A percentile compares a stretch with the other conserved stretches of the same genome.
Conservation (phyloP, 1,140 invertebrate genomes). For the Cataglyphis hispanica region DNA sequence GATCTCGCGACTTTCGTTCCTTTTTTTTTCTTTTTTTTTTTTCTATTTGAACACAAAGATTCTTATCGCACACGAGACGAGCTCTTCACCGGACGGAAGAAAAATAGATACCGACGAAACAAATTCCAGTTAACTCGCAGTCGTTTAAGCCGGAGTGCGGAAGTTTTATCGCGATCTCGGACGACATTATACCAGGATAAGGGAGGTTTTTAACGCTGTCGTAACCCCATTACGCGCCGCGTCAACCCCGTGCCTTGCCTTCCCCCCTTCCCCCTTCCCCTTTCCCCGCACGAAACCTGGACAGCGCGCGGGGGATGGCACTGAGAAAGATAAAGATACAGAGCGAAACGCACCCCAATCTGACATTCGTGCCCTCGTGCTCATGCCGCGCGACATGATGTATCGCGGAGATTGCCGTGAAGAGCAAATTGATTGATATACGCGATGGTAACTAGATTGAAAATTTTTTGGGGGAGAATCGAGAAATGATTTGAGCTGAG, state of each 20-base stretch:
- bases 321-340: conserved; percentile 63
- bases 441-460: background rate
- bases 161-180: conserved; percentile 73
- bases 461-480: conserved; percentile 2
- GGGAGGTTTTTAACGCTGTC: conserved; percentile 73
- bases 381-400: conserved; percentile 16
- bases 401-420: conserved; percentile 20
- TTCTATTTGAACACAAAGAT: conserved; percentile 24
- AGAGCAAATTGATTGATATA: conserved; percentile 55
- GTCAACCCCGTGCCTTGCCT: conserved; percentile 43
- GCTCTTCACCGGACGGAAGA: conserved; percentile 56
- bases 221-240: conserved; percentile 75
- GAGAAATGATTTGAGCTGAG: conserved; percentile 23
- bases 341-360: conserved; percentile 28
- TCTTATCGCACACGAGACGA: conserved; percentile 39
- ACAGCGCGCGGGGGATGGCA: conserved; percentile 16
- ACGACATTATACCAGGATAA: conserved; percentile 75
- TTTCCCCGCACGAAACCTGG: conserved; percentile 13
- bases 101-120: conserved; percentile 60
- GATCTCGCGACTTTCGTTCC: conserved; percentile 13
- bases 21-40: background rate
- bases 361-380: conserved; percentile 40
- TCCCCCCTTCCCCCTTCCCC: background rate
- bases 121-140: conserved; percentile 65
- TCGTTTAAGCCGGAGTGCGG: conserved; percentile 65